A percentile compares a stretch with the other conserved stretches of the same genome.
phyloP scores from a whole-genome alignment of 2,113 vertebrate species.

The Microtus pennsylvanicus region DNA sequence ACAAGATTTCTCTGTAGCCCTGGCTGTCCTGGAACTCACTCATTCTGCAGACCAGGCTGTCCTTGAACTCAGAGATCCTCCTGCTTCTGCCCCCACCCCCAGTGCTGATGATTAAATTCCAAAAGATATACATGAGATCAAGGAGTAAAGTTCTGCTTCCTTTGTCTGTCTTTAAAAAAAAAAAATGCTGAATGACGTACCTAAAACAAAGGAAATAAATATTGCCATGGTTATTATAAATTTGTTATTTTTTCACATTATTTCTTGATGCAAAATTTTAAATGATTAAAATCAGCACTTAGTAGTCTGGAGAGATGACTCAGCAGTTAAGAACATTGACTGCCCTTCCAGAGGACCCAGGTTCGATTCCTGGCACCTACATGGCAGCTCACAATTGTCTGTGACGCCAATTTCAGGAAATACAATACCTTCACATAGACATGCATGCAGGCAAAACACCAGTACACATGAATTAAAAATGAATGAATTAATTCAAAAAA shows the following conservation, averaged over 20 bases:
- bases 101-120: slow-evolving; percentile 18
- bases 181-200: neutral
- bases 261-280: slow-evolving; percentile 54
- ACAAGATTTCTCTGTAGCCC: neutral
- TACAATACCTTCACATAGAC: neutral
- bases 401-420: neutral
- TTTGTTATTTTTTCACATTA: slow-evolving; percentile 44
- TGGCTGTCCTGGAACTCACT: neutral
- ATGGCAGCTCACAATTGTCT: neutral
- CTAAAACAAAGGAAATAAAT: slow-evolving; percentile 64
- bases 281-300: slow-evolving; percentile 11
- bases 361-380: neutral
- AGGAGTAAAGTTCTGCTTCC: slow-evolving; percentile 23
- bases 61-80: neutral
- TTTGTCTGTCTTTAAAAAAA: neutral
- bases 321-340: neutral
- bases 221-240: slow-evolving; percentile 1
- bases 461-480: neutral
- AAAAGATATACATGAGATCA: slow-evolving; percentile 50
- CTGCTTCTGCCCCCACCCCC: neutral
- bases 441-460: neutral
- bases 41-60: neutral
- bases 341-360: neutral
- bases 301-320: neutral
- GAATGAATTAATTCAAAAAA: neutral